These are phyloP conservation scores for Neoascia interrupta DNA, from an alignment of 2,888 invertebrate genomes.

Conservation along the genomic window DNA sequence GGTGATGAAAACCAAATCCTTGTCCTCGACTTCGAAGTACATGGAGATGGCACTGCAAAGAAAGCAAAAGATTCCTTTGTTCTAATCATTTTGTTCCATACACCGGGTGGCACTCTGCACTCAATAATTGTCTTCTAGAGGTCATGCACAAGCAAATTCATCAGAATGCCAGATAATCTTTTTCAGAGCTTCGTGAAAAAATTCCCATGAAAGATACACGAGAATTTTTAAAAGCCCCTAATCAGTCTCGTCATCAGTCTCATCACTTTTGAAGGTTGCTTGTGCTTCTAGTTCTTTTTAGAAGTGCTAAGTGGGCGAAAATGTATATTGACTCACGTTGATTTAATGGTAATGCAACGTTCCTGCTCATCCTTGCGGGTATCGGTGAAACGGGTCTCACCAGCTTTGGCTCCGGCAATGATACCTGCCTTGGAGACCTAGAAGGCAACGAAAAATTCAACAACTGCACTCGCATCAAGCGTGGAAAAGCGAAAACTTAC, in stretches of 20 bases:
- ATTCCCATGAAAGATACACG: slow-evolving; percentile 63
- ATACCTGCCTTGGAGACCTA: slow-evolving; percentile 97
- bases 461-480: too few species aligned
- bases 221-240: slow-evolving; percentile 37
- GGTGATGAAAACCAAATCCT: slow-evolving; percentile 96
- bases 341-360: slow-evolving; percentile 99
- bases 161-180: slow-evolving; percentile 66
- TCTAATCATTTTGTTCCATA: too few species aligned
- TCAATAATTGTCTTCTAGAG: too few species aligned
- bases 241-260: slow-evolving; percentile 72
- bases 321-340: slow-evolving; percentile 88
- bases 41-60: slow-evolving; percentile 95
- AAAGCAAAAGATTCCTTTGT: too few species aligned
- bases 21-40: slow-evolving; percentile 98
- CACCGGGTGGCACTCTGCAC: too few species aligned
- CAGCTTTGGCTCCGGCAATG: slow-evolving; percentile 98
- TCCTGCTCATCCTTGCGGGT: slow-evolving; percentile 99
- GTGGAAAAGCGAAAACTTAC: slow-evolving; percentile 83
- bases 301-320: not conserved
- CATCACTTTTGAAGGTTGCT: slow-evolving; percentile 64
- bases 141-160: too few species aligned
- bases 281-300: not conserved
- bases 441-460: not conserved
- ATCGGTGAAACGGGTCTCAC: slow-evolving; percentile 99
- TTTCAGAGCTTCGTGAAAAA: slow-evolving; percentile 29